Base-by-base conservation (phyloP, 2,888 invertebrate species). In the Tenthredo mesomela region DNA sequence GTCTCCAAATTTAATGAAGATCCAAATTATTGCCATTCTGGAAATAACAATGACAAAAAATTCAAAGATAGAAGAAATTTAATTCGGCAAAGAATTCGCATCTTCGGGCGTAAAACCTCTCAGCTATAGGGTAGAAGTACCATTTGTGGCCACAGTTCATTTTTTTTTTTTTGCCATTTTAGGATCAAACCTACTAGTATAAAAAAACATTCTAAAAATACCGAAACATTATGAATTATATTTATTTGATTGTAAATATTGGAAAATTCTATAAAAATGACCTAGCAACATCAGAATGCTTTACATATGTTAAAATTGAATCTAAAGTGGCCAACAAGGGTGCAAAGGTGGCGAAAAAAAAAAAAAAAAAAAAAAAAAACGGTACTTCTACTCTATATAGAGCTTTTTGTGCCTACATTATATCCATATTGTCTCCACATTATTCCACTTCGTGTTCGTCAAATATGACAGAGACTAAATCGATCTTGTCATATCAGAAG, bases 391-490 rank as follows among this genome's bases (percentile, higher is more conserved):
- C 37, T 7, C 37, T 37, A 21, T 25, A 61, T 61, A 25, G 25
- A 61, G 5, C 61, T 25, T 61, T 61, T 21, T 25, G 61, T 25
- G 25, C n/a, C 33, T 40, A 70, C 15, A 37, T 70, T 25, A 25
- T 12, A 25, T 9, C 33, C 29, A 70, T 37, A 70, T 70, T 70
- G 37, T 70, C 37, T 40, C 70, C 15, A 70, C 70, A n/a, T 70
- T 40, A 70, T 70, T 70, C 25, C 25, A 61, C 61, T 61, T 61
- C 25, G n/a, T 70, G 70, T 37, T 70, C 70, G 70, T 70, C 37
- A 29, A 37, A 70, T 18, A 37, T 70, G 70, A 70, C 6, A 70
- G 37, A 70, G 70, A 33, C 70, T 70, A 37, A 70, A 70, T 70
- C 18, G 33, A 70, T 70, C 70, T 37, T 18, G 70, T 18, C 70